Percentiles rank a stretch among this genome's conserved stretches.
Evolutionary conservation across 2,113 vertebrate species (phyloP).

Genomic region (Clarias batrachus): DNA sequence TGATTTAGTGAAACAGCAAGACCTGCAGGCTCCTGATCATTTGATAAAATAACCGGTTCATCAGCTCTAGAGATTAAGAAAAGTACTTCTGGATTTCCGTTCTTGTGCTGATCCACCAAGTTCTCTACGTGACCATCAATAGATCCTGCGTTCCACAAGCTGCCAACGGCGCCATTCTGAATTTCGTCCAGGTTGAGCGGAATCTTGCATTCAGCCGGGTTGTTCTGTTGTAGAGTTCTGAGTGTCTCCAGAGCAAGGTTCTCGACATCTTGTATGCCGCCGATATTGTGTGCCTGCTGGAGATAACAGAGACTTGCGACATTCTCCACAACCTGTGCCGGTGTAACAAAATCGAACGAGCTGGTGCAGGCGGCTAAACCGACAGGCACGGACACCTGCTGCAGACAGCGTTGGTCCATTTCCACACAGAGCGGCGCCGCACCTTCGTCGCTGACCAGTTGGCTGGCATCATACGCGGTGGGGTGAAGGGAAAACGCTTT

Average conservation of each 20-base stretch:
- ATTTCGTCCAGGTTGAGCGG: slow-evolving; percentile 41
- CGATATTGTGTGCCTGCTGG: slow-evolving; percentile 53
- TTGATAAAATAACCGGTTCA: slow-evolving; percentile 42
- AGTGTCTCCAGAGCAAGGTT: slow-evolving; percentile 41
- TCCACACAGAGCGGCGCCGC: slow-evolving; percentile 48
- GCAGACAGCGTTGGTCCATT: slow-evolving; percentile 62
- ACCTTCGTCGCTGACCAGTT: slow-evolving; percentile 51
- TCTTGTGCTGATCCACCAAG: slow-evolving; percentile 39
- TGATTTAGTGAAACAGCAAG: slow-evolving; percentile 54
- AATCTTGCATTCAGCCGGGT: slow-evolving; percentile 38
- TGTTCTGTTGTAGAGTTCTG: slow-evolving; percentile 25
- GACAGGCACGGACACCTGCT: slow-evolving; percentile 56
- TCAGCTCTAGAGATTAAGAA: slow-evolving; percentile 60
- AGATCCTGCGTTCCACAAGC: slow-evolving; percentile 47
- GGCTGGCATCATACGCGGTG: slow-evolving; percentile 54
- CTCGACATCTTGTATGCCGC: slow-evolving; percentile 48
- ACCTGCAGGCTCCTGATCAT: slow-evolving; percentile 38
- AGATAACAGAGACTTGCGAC: slow-evolving; percentile 40
- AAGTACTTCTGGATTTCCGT: slow-evolving; percentile 53
- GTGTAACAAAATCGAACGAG: slow-evolving; percentile 56
- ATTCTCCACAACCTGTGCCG: slow-evolving; percentile 55
- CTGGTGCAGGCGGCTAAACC: slow-evolving; percentile 59
- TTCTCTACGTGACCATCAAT: slow-evolving; percentile 21
- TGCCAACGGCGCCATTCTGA: slow-evolving; percentile 24
- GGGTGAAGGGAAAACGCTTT: slow-evolving; percentile 64